A percentile compares a stretch with the other conserved stretches of the same genome.
Conservation (phyloP, 2,113 vertebrate species). For the Sardina pilchardus region DNA sequence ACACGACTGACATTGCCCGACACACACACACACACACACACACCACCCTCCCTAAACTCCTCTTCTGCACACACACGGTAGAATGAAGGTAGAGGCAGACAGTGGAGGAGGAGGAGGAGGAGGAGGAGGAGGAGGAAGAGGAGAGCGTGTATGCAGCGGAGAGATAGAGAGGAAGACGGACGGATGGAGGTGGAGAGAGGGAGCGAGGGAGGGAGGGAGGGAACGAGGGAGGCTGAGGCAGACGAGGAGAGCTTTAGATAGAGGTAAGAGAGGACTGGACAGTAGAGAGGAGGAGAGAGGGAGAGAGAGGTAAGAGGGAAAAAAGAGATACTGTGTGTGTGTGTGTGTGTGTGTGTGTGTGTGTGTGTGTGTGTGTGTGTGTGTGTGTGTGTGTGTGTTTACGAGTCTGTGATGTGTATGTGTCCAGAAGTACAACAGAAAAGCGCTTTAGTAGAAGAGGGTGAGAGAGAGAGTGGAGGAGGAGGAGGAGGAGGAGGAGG, state of each 20-base stretch:
- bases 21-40: no score
- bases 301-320: no score
- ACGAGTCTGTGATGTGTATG: not conserved
- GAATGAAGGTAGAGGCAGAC: not conserved
- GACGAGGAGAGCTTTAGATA: no score
- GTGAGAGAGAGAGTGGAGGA: not conserved
- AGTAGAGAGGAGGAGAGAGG: not conserved
- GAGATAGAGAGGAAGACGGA: not conserved
- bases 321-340: not conserved
- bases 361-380: not conserved
- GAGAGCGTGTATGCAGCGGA: conserved; percentile 13
- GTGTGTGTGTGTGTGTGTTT: not conserved
- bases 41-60: not conserved
- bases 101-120: conserved; percentile 10
- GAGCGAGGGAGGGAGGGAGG: not conserved
- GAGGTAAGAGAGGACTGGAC: no score
- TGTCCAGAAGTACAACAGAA: not conserved
- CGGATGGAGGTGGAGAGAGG: no score
- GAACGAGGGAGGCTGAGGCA: no score
- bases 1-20: no score
- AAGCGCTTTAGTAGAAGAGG: not conserved
- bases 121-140: conserved; percentile 20
- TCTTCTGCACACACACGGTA: no score
- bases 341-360: conserved; percentile 8
- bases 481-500: not conserved